Evolutionary conservation across 1,140 invertebrate genomes (phyloP).

Genomic region (Muscidifurax raptorellus): DNA sequence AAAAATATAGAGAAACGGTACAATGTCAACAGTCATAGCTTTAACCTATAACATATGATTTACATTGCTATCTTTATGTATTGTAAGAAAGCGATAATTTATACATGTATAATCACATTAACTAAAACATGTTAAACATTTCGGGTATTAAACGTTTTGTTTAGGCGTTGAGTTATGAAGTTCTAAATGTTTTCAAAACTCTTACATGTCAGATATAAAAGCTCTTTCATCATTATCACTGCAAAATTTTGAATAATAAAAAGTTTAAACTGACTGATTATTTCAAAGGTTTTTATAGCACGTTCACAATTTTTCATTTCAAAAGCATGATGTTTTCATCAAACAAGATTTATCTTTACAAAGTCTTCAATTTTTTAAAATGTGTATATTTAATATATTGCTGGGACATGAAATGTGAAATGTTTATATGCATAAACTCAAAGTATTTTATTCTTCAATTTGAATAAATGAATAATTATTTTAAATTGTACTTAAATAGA

Average conservation of each 20-base stretch:
- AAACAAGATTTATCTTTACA: background rate
- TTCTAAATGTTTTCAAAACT: constrained; percentile 67
- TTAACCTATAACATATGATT: background rate
- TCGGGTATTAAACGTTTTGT: background rate
- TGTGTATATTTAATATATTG: background rate
- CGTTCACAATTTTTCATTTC: constrained; percentile 4
- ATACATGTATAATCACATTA: background rate
- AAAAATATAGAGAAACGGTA: background rate
- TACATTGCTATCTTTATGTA: background rate
- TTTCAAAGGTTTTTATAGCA: background rate
- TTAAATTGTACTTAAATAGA: background rate
- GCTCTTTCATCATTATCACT: constrained; percentile 38
- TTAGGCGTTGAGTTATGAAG: constrained; percentile 30
- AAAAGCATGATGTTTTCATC: background rate
- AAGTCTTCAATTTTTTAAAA: background rate
- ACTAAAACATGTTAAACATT: background rate
- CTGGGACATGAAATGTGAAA: background rate
- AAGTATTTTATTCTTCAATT: background rate
- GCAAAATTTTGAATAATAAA: background rate
- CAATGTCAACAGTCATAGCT: too few relatives aligned
- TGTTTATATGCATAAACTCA: background rate
- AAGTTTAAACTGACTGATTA: background rate
- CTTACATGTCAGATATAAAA: constrained; percentile 73
- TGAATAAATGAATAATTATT: background rate
- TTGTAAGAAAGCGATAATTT: background rate